Evolutionary conservation across 2,113 vertebrate genomes (phyloP), one percentile per base, ranked within the genome.

Genomic region (Pyrgilauda ruficollis): DNA sequence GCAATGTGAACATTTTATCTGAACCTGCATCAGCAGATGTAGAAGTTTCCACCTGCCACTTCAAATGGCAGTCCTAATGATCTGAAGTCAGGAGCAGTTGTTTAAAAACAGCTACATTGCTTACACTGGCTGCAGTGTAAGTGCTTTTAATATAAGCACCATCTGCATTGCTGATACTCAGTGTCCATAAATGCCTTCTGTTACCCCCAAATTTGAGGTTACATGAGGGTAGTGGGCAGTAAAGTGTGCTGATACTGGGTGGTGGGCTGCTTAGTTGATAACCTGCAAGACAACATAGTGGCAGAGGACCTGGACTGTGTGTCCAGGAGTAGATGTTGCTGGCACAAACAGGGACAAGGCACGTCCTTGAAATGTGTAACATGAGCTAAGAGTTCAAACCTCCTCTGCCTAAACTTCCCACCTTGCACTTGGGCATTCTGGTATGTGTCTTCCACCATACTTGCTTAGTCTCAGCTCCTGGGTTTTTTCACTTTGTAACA

Each of bases 401-500:
- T 72, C 28, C 14, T 43, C 47, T 72, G 43, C 78, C 62, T 78
- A 13, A 70, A 59, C n/a, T 52, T 67, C 23, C 27, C n/a, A 23
- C 27, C 24, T 4, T 80, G 27, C 0, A 0, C 16, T 66, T 47
- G 9, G 33, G 11, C 6, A 2, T 88, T 70, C 58, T 41, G 46
- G 28, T 21, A 9, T 33, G 9, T 61, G 26, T 73, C 30, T 76
- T 47, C 31, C 24, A 41, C 8, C 4, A 4, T 14, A 35, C 10
- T 13, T 88, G 13, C 41, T 21, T 67, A 10, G 0, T 59, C 30
- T 56, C 44, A 61, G 39, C 33, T 53, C 11, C 9, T 83, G 58
- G 14, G 0, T 0, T 49, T 72, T 46, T 67, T 81, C 15, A 18
- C 15, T 69, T 37, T 0, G 0, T n/a, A 50, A 23, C 18, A 46